phyloP scores from a whole-genome alignment of 2,888 invertebrate genomes.

The Sabatieria punctata region DNA sequence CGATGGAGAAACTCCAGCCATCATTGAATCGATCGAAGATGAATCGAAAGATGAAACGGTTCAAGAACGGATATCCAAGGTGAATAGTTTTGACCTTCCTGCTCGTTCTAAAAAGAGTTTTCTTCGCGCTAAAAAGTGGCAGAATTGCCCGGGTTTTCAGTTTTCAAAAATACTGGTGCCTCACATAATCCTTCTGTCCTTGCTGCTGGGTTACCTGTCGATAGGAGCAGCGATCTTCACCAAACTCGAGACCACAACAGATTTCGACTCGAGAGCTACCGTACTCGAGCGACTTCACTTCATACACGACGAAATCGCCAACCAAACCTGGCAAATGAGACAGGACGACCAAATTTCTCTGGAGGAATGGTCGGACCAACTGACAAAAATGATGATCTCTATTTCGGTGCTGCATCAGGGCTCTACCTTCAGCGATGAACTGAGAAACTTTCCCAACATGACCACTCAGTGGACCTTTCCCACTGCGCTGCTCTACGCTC shows the following conservation, averaged over 20 bases:
- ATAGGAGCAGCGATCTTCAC: conserved; percentile 26
- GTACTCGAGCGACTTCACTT: background rate
- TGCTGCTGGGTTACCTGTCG: conserved; percentile 28
- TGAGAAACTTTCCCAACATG: conserved; percentile 22
- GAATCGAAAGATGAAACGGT: too few relatives aligned
- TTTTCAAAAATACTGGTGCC: conserved; percentile 27
- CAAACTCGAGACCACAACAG: conserved; percentile 26
- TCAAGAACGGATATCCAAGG: too few relatives aligned
- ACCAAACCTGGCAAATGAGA: too few relatives aligned
- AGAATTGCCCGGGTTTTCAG: too few relatives aligned
- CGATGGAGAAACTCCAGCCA: too few relatives aligned
- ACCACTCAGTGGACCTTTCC: conserved; percentile 31
- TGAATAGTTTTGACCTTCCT: too few relatives aligned
- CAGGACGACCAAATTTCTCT: too few relatives aligned
- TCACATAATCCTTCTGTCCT: conserved; percentile 26
- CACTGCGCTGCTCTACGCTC: conserved; percentile 27
- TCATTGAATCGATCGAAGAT: too few relatives aligned
- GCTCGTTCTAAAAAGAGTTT: too few relatives aligned
- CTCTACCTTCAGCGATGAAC: conserved; percentile 20
- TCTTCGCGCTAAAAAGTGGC: too few relatives aligned
- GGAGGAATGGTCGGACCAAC: too few relatives aligned
- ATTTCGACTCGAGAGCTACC: conserved; percentile 11
- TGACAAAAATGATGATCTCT: background rate
- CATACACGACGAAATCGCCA: background rate
- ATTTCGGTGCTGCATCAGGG: conserved; percentile 19